A percentile compares a stretch with the other conserved stretches of the same genome.
Evolutionary conservation across 2,888 invertebrate genomes (phyloP).

Genomic region (Cecidostiba fungosa): DNA sequence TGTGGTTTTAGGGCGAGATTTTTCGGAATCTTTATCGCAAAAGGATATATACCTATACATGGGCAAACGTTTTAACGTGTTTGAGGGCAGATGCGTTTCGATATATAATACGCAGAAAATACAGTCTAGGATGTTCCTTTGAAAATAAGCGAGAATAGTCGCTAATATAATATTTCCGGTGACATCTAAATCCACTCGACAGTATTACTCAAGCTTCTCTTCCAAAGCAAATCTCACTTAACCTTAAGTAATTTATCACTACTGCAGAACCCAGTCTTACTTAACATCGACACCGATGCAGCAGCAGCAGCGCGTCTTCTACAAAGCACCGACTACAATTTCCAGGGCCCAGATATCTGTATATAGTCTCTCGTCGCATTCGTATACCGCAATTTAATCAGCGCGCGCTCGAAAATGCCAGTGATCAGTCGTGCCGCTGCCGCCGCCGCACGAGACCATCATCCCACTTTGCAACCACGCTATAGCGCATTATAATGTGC

Average conservation of each 20-base stretch:
- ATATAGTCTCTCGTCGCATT: background rate
- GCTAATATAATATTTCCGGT: background rate
- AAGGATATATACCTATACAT: background rate
- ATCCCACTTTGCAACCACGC: constrained; percentile 38
- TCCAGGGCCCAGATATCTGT: background rate
- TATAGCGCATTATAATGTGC: background rate
- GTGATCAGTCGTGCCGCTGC: constrained; percentile 38
- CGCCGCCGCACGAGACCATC: constrained; percentile 31
- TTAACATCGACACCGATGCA: background rate
- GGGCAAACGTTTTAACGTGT: background rate
- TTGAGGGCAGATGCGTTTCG: background rate
- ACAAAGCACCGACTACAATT: background rate
- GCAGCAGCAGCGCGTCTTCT: background rate
- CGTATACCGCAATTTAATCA: constrained; percentile 59
- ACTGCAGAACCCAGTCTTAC: background rate
- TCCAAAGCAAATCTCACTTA: background rate
- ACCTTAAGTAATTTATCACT: constrained; percentile 18
- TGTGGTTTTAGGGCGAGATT: constrained; percentile 9
- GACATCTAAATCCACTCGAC: background rate
- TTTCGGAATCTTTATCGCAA: background rate
- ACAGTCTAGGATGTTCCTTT: no score
- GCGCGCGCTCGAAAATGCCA: constrained; percentile 53
- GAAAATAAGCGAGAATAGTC: no score
- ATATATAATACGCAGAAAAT: no score
- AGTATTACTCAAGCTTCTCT: background rate